Evolutionary conservation across 2,797 vertebrate species (phyloP).

Genomic region (Gadopsis bispinosus): DNA sequence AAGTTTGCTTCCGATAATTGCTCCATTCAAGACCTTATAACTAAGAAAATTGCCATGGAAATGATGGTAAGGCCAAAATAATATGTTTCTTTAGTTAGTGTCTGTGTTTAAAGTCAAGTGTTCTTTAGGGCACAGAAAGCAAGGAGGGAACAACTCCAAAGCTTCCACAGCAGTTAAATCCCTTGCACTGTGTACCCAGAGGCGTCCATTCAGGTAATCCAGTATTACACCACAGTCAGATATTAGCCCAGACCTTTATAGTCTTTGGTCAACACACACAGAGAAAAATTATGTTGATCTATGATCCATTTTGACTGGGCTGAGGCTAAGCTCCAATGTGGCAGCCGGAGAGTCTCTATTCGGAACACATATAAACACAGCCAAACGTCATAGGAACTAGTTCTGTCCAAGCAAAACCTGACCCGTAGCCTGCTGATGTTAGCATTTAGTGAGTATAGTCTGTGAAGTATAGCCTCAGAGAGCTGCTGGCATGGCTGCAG

Average conservation of each 20-base stretch:
- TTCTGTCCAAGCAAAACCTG: too few relatives aligned
- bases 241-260: constrained; percentile 53
- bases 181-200: constrained; percentile 49
- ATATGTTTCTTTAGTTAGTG: constrained; percentile 19
- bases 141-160: constrained; percentile 57
- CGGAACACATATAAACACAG: too few relatives aligned
- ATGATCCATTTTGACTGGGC: constrained; percentile 50
- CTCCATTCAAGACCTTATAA: constrained; percentile 19
- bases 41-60: constrained; percentile 28
- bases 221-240: constrained; percentile 62
- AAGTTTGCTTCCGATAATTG: constrained; percentile 28
- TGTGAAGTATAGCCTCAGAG: too few relatives aligned
- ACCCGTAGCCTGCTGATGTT: too few relatives aligned
- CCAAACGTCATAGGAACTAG: too few relatives aligned
- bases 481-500: too few relatives aligned
- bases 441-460: too few relatives aligned
- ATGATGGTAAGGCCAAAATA: constrained; percentile 48
- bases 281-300: constrained; percentile 39
- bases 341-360: constrained; percentile 15
- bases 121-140: constrained; percentile 41
- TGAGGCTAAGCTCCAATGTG: constrained; percentile 44
- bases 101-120: constrained; percentile 52
- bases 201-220: constrained; percentile 64
- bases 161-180: constrained; percentile 58
- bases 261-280: constrained; percentile 50